These are phyloP conservation scores for Uromys caudimaculatus DNA, from an alignment of 2,797 vertebrate species.

Conservation along the genomic window DNA sequence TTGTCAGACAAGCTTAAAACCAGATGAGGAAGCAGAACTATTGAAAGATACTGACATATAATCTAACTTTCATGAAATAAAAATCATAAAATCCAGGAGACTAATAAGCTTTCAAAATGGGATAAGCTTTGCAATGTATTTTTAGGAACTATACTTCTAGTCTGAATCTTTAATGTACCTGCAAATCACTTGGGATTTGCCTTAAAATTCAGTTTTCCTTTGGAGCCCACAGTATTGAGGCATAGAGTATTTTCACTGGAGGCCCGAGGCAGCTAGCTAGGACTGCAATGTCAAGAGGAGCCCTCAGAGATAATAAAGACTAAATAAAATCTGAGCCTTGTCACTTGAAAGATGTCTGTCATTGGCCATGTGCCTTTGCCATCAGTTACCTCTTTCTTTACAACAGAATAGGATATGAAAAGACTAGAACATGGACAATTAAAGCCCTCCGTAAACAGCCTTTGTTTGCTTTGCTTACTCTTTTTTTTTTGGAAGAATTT, in stretches of 20 bases:
- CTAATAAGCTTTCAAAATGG: neutral
- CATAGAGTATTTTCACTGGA: neutral
- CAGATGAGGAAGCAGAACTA: neutral
- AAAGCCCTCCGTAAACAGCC: neutral
- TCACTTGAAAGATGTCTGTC: neutral
- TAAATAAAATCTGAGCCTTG: neutral
- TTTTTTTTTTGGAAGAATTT: neutral
- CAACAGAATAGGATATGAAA: neutral
- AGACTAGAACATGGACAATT: neutral
- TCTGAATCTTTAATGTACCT: slow-evolving; percentile 21
- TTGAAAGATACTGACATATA: slow-evolving; percentile 3
- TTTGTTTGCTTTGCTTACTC: slow-evolving; percentile 11
- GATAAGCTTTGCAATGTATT: slow-evolving; percentile 6
- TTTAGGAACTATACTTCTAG: neutral
- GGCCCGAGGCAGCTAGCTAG: neutral
- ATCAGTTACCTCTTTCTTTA: neutral
- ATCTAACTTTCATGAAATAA: slow-evolving; percentile 47
- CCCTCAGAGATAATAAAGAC: neutral
- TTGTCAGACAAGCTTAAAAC: slow-evolving; percentile 39
- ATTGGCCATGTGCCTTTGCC: neutral
- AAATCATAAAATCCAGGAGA: slow-evolving; percentile 41
- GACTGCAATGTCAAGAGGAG: neutral
- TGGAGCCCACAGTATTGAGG: neutral
- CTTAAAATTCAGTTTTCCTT: neutral
- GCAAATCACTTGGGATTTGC: neutral